phyloP scores from a whole-genome alignment of 2,888 invertebrate genomes.

The Phasia obesa region DNA sequence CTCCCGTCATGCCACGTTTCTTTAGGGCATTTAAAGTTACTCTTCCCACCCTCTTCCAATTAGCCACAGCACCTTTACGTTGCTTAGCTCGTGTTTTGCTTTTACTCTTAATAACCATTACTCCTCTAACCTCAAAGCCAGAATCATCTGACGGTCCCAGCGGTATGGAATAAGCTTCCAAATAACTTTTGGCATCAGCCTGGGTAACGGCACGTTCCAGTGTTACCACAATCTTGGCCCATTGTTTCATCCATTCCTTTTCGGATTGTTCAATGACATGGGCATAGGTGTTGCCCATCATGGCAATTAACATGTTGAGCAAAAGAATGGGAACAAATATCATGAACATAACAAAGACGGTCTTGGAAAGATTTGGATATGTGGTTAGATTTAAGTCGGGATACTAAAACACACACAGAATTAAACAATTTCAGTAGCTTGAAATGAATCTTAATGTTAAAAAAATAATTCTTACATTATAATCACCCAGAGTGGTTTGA shows the following conservation, averaged over 20 bases:
- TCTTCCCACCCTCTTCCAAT: constrained; percentile 98
- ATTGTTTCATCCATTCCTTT: constrained; percentile 99
- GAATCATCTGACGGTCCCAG: constrained; percentile 93
- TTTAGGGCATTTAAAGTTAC: constrained; percentile 92
- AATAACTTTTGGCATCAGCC: constrained; percentile 93
- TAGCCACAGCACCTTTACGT: constrained; percentile 96
- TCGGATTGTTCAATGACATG: constrained; percentile 99
- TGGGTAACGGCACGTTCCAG: constrained; percentile 96
- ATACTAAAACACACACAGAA: constrained; percentile 86
- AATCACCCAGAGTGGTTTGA: constrained; percentile 98
- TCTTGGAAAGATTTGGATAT: constrained; percentile 95
- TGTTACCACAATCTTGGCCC: constrained; percentile 99
- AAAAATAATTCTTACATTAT: constrained; percentile 90
- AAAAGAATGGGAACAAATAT: constrained; percentile 97
- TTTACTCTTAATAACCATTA: constrained; percentile 99
- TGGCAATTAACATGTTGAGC: constrained; percentile 98
- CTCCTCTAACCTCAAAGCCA: constrained; percentile 93
- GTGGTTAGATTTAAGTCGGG: constrained; percentile 94
- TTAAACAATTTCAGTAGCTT: no score
- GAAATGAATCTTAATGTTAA: neutral
- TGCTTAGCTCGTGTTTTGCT: constrained; percentile 98
- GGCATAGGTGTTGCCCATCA: constrained; percentile 99
- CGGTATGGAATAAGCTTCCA: constrained; percentile 97
- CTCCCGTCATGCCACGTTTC: constrained; percentile 92
- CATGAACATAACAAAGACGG: constrained; percentile 99